Base-by-base conservation (phyloP, 1,140 invertebrate genomes). In the Solen grandis region DNA sequence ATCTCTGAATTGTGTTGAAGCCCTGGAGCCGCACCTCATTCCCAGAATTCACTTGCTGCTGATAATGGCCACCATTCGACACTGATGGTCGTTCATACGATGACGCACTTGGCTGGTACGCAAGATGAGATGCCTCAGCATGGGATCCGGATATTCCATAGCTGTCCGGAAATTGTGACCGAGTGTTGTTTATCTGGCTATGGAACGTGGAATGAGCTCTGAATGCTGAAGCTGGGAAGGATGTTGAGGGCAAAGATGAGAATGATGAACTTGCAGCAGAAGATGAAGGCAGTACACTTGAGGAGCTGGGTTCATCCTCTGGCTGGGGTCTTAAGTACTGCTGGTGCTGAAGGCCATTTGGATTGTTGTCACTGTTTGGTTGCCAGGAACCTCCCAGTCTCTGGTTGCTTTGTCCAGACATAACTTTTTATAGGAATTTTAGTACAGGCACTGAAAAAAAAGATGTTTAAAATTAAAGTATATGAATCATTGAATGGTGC, bases 231-330 rank as follows among this genome's bases (percentile, higher is more conserved):
- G 8, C 8, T 19, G 8, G 41, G 41, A 10, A 46, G 41, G 41
- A 46, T 8, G 8, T 46, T 8, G 41, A 46, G 8, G 41, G 41
- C 8, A 46, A 25, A 25, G 55, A 8, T 5, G 16, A 62, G 14
- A 29, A 10, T 31, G 41, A 36, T 57, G 54, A 33, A 81, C 78
- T 46, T 78, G 68, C 27, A 78, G 66, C 22, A 81, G 54, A 16
- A 81, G 66, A 29, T 8, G 41, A 46, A 46, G 41, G 41, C 8
- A 46, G 41, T n/a, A n/a, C n/a, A 19, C 57, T 69, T 2, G 75
- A 54, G 27, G 60, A 27, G 31, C 33, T 84, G 22, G 78, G 72
- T 41, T 72, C 63, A 5, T 62, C 83, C 19, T 84, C 83, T 14
- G n/a, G n/a, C n/a, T n/a, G n/a, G n/a, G n/a, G n/a, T n/a, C n/a